phyloP scores from a whole-genome alignment of 1,140 invertebrate genomes.

The Diploscapter pachys region DNA sequence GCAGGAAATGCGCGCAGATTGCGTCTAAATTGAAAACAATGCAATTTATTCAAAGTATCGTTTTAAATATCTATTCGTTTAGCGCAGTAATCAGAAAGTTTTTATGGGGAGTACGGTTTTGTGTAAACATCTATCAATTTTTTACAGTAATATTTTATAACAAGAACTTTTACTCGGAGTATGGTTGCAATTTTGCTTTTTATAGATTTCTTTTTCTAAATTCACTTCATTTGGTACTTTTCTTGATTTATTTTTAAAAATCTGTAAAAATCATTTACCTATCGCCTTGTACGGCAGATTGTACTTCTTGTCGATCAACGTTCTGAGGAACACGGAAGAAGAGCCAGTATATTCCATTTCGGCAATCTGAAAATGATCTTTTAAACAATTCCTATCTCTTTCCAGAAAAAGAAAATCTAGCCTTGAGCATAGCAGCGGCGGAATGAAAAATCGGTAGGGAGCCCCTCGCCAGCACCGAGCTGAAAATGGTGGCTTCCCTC shows the following conservation, averaged over 20 bases:
- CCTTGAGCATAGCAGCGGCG: conserved; percentile 82
- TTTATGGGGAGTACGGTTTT: no score
- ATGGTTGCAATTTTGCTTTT: background rate
- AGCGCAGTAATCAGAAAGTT: no score
- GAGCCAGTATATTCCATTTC: conserved; percentile 98
- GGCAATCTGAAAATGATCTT: conserved; percentile 69
- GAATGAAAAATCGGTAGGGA: conserved; percentile 95
- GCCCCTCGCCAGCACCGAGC: conserved; percentile 82
- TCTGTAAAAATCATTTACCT: conserved; percentile 89
- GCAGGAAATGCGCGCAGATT: conserved; percentile 16
- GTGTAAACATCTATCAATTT: no score
- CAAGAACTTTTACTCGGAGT: conserved; percentile 10
- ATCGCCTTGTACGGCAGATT: conserved; percentile 90
- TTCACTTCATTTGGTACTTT: background rate
- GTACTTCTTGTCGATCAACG: conserved; percentile 96
- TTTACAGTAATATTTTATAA: conserved; percentile 11
- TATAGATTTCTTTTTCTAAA: background rate
- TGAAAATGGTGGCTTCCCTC: conserved; percentile 88
- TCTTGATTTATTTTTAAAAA: conserved; percentile 20
- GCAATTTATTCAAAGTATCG: no score
- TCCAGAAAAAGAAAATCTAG: conserved; percentile 24
- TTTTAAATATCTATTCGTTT: no score
- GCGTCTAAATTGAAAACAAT: no score
- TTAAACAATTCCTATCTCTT: background rate
- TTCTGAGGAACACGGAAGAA: conserved; percentile 88